Evolutionary conservation across 2,888 invertebrate species (phyloP), one percentile per base, ranked within the genome.

Genomic region (Tetragonisca angustula): DNA sequence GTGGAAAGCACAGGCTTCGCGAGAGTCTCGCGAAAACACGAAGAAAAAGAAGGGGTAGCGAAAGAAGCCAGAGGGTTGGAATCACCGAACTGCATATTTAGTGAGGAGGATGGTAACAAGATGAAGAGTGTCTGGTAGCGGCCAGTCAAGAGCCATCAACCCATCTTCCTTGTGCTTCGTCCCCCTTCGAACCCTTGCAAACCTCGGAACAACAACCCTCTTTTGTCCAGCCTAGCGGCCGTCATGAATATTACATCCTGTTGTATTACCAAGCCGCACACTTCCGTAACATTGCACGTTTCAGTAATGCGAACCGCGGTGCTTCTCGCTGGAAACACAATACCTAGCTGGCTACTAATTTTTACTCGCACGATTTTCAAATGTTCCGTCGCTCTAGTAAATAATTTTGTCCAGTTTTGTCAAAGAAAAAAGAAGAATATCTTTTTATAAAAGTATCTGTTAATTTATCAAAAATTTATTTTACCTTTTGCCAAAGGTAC

Each of bases 241-340:
- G 49, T 82, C 86, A 91, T 91, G 90, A 91, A 92, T 92, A 89
- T 90, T 90, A 81, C 89, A 90, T 89, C 83, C 76, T 82, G 85
- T 90, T 89, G 88, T 90, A 83, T 78, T 69, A 70, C 43, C 56
- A 36, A 79, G 59, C 70, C 27, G 19, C 54, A 43, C n/a, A 32
- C 71, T 65, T 69, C 49, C 76, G 36, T 65, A 71, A 61, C 54
- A 70, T 68, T 62, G 24, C 70, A 67, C 27, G 56, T 76, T 76
- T 71, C 49, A 59, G 59, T 62, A 71, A 65, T 76, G 15, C 27
- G 11, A 13, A 32, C 1, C 32, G 15, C 50, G 27, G 11, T 32
- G 9, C 3, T n/a, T 70, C 68, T 65, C 32, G 4, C 32, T 49
- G 54, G 54, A 73, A 36, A 67, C 56, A 61, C 24, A 50, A n/a